Conservation (phyloP, 2,888 invertebrate species). For the Hemistola chrysoprasaria region DNA sequence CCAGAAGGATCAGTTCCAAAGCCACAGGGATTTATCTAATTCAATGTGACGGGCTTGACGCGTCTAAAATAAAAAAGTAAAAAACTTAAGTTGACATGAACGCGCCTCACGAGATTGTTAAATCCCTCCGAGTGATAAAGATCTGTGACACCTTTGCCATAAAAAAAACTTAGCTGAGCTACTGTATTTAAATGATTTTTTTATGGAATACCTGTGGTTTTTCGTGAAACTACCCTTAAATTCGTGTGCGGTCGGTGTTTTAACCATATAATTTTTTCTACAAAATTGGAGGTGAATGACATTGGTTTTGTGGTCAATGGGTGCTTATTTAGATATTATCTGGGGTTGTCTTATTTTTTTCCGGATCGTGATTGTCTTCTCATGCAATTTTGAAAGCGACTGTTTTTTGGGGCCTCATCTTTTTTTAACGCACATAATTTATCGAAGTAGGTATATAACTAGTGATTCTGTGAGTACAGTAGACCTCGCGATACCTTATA, state of each 20-base stretch:
- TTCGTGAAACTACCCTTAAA: slow-evolving; percentile 59
- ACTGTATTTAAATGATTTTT: slow-evolving; percentile 77
- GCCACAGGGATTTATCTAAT: slow-evolving; percentile 75
- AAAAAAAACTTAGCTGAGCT: slow-evolving; percentile 61
- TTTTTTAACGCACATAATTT: no score
- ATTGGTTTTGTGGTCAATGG: slow-evolving; percentile 48
- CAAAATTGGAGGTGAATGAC: slow-evolving; percentile 49
- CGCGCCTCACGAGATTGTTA: slow-evolving; percentile 73
- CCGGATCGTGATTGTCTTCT: slow-evolving; percentile 15
- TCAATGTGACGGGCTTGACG: slow-evolving; percentile 75
- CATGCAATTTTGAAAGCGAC: slow-evolving; percentile 17
- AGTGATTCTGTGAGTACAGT: no score
- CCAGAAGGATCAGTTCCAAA: slow-evolving; percentile 60
- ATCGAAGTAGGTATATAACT: no score
- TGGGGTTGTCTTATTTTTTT: slow-evolving; percentile 19
- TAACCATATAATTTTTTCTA: slow-evolving; percentile 38
- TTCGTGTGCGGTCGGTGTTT: slow-evolving; percentile 61
- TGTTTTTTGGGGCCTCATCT: slow-evolving; percentile 3
- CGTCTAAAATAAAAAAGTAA: slow-evolving; percentile 52
- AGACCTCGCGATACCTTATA: no score
- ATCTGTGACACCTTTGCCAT: slow-evolving; percentile 72
- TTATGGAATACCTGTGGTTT: slow-evolving; percentile 56
- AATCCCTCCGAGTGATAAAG: slow-evolving; percentile 73
- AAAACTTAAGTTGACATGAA: slow-evolving; percentile 63
- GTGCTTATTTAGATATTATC: slow-evolving; percentile 46